Evolutionary conservation across 2,797 vertebrate genomes (phyloP).

Genomic region (Gorsachius magnificus): DNA sequence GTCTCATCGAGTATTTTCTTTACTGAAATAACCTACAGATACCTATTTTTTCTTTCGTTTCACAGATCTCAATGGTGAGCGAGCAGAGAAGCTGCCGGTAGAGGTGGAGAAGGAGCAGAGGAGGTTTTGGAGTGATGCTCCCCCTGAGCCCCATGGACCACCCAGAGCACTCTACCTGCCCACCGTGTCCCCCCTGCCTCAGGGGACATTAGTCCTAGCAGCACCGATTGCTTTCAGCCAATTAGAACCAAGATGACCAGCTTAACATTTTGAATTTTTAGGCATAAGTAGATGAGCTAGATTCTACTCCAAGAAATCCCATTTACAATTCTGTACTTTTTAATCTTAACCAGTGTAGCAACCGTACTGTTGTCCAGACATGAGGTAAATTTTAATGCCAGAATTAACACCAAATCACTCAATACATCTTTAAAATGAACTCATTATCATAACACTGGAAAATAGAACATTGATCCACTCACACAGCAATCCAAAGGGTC

Average conservation of each 20-base stretch:
- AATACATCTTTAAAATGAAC: conserved; percentile 64
- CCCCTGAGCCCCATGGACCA: rapidly evolving
- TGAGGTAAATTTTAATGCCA: conserved; percentile 59
- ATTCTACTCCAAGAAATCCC: neutral
- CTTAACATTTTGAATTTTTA: neutral
- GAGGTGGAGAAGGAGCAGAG: neutral
- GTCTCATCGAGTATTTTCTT: neutral
- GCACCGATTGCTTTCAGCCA: neutral
- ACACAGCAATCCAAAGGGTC: conserved; percentile 14
- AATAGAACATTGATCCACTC: conserved; percentile 65
- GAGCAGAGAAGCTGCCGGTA: neutral
- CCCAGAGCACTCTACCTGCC: neutral
- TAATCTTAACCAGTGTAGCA: neutral
- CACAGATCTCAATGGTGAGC: neutral
- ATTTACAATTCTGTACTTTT: neutral
- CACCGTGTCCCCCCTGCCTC: rapidly evolving
- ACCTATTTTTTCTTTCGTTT: neutral
- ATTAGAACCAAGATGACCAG: neutral
- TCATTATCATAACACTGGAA: conserved; percentile 66
- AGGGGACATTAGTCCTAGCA: neutral
- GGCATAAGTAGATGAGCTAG: neutral
- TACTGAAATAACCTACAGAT: neutral
- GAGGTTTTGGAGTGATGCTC: neutral
- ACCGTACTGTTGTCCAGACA: conserved; percentile 4
- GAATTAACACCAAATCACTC: conserved; percentile 56